Evolutionary conservation across 2,113 vertebrate genomes (phyloP).

Genomic region (Epinephelus cyanopodus): DNA sequence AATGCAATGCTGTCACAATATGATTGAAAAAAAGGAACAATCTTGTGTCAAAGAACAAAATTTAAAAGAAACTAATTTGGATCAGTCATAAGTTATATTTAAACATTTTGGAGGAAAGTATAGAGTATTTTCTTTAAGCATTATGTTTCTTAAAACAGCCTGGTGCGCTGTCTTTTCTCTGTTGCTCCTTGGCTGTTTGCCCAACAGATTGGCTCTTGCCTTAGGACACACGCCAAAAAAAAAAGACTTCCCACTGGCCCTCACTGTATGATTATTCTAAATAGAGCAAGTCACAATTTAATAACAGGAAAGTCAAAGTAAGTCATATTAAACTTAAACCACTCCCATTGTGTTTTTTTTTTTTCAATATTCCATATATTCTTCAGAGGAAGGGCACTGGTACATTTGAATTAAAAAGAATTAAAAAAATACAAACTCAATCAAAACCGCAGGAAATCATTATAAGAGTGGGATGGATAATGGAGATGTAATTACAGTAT

Average conservation of each 20-base stretch:
- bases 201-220: constrained; percentile 52
- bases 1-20: constrained; percentile 34
- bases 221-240: constrained; percentile 43
- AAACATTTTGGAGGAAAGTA: not conserved
- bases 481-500: not conserved
- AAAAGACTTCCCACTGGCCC: constrained; percentile 13
- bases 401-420: not conserved
- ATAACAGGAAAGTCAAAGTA: constrained; percentile 15
- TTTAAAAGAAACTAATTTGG: not conserved
- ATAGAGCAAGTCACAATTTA: constrained; percentile 27
- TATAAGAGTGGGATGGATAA: not conserved
- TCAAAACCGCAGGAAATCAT: not conserved
- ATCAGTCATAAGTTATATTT: not conserved
- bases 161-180: not conserved
- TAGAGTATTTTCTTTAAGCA: not conserved
- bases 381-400: not conserved
- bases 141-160: constrained; percentile 22
- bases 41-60: constrained; percentile 16
- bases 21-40: constrained; percentile 14
- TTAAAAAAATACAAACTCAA: not conserved
- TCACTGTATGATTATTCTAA: constrained; percentile 43
- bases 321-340: constrained; percentile 7
- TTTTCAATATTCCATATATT: not conserved
- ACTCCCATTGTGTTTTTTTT: not conserved
- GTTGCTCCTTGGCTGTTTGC: constrained; percentile 32